A percentile compares a stretch with the other conserved stretches of the same genome.
These are phyloP conservation scores for Gymnodraco acuticeps DNA, from an alignment of 2,797 vertebrate genomes.

Conservation along the genomic window DNA sequence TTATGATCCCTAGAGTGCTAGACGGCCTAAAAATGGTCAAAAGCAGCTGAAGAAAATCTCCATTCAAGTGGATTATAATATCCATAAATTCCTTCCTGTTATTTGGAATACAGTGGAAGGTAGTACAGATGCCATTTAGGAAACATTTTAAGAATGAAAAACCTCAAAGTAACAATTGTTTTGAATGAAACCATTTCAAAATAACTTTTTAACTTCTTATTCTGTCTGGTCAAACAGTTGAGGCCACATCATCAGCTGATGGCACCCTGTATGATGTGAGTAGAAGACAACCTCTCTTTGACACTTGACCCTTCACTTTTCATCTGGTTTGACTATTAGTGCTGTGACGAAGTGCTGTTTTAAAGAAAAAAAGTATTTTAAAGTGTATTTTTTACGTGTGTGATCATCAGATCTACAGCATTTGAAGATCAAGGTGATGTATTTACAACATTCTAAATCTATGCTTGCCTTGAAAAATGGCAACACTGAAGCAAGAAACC, in stretches of 20 bases:
- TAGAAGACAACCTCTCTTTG: slow-evolving; percentile 23
- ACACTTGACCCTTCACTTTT: slow-evolving; percentile 35
- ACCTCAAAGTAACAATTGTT: background rate
- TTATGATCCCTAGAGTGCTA: background rate
- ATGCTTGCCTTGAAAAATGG: background rate
- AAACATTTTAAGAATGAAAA: slow-evolving; percentile 25
- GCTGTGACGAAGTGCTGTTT: slow-evolving; percentile 4
- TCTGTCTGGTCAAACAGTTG: background rate
- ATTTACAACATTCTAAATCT: background rate
- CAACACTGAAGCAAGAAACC: background rate
- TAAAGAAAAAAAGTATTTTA: background rate
- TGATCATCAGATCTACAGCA: background rate
- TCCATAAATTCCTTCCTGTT: background rate
- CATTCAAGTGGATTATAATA: slow-evolving; percentile 7
- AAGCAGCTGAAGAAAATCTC: slow-evolving; percentile 9
- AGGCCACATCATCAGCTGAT: slow-evolving; percentile 26
- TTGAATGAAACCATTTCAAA: slow-evolving; percentile 7
- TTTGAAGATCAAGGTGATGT: background rate
- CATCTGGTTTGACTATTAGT: slow-evolving; percentile 43
- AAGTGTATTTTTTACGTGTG: background rate
- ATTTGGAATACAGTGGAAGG: background rate
- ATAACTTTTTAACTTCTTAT: background rate
- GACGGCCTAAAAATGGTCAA: background rate
- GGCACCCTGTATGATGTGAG: slow-evolving; percentile 6
- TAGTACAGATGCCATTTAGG: slow-evolving; percentile 21